Percentiles rank a stretch among this genome's conserved stretches.
phyloP scores from a whole-genome alignment of 2,113 vertebrate species.

The Myiopsitta monachus region DNA sequence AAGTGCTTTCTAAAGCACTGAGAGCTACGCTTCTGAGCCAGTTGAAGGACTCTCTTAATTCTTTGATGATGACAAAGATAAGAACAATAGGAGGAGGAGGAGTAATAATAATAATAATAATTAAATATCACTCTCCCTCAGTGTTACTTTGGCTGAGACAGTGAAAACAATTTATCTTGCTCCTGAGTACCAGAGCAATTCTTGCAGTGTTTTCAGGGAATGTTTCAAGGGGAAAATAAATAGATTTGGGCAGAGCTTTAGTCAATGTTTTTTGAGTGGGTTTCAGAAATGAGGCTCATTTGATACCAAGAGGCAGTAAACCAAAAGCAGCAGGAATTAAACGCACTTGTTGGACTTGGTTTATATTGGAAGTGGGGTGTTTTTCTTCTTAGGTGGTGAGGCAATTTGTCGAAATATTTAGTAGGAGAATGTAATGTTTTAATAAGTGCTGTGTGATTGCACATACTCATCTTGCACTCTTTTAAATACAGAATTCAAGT shows the following conservation, averaged over 20 bases:
- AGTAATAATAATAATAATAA: too few species aligned
- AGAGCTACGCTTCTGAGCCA: neutral
- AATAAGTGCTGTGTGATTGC: neutral
- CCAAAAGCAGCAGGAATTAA: neutral
- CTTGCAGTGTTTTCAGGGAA: neutral
- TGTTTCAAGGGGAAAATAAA: neutral
- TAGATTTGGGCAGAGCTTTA: neutral
- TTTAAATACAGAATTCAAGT: conserved; percentile 77
- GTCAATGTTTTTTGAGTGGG: neutral
- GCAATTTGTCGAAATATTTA: neutral
- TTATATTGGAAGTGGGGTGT: neutral
- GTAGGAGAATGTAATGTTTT: neutral
- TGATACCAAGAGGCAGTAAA: neutral
- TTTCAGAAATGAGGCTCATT: neutral
- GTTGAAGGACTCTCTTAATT: neutral
- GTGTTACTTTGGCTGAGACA: neutral
- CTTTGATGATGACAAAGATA: neutral
- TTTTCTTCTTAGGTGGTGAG: neutral
- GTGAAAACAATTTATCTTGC: neutral
- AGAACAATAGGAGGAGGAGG: too few species aligned
- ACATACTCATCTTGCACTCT: neutral
- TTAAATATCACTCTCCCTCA: neutral
- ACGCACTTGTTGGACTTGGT: accelerated
- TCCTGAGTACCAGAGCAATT: neutral
- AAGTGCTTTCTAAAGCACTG: neutral